Evolutionary conservation across 2,113 vertebrate genomes (phyloP).

Genomic region (Platichthys stellatus): DNA sequence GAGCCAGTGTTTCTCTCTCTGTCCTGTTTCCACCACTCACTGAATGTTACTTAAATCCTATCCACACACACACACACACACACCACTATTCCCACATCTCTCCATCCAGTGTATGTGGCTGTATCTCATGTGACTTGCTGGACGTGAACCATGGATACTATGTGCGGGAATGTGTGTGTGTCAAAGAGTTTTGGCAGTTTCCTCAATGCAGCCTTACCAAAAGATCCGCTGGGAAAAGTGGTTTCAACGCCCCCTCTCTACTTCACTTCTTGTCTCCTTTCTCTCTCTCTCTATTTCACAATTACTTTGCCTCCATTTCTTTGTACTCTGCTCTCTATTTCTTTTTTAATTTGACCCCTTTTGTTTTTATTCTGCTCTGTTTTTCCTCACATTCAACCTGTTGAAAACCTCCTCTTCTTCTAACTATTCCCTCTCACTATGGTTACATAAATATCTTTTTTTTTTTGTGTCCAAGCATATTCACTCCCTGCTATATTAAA

Average conservation of each 20-base stretch:
- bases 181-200: slow-evolving; percentile 71
- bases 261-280: slow-evolving; percentile 50
- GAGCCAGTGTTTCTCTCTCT: slow-evolving; percentile 56
- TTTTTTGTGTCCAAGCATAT: slow-evolving; percentile 16
- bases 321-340: slow-evolving; percentile 18
- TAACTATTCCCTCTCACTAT: slow-evolving; percentile 1
- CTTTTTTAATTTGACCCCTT: slow-evolving; percentile 9
- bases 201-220: slow-evolving; percentile 61
- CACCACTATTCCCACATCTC: slow-evolving; percentile 29
- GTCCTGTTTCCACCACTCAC: slow-evolving; percentile 46
- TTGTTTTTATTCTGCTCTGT: not conserved
- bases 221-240: slow-evolving; percentile 73
- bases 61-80: slow-evolving; percentile 29
- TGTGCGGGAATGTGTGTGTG: slow-evolving; percentile 64
- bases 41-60: slow-evolving; percentile 58
- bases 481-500: slow-evolving; percentile 42
- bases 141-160: slow-evolving; percentile 50
- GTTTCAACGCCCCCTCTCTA: slow-evolving; percentile 71
- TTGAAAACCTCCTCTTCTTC: slow-evolving; percentile 2
- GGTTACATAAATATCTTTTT: slow-evolving; percentile 4
- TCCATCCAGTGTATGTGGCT: slow-evolving; percentile 44
- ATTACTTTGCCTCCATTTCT: slow-evolving; percentile 39
- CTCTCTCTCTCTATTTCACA: slow-evolving; percentile 52
- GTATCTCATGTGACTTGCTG: slow-evolving; percentile 68
- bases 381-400: slow-evolving; percentile 22